Conservation (phyloP, 1,140 invertebrate genomes). For the Ostrea edulis region DNA sequence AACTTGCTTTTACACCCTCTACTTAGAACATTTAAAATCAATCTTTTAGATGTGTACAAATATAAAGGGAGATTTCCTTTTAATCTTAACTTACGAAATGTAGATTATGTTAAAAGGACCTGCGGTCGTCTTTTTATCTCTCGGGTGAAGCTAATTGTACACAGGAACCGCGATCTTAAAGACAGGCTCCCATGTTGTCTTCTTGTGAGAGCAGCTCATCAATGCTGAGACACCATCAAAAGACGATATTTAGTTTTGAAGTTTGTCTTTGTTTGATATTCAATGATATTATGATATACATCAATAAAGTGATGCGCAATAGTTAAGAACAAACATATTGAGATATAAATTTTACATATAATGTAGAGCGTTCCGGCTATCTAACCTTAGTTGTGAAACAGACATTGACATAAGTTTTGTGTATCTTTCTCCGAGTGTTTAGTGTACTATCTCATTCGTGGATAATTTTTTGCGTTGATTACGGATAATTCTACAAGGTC, state of each 20-base stretch:
- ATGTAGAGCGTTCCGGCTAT: neutral
- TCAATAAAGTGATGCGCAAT: constrained; percentile 32
- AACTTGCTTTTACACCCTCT: constrained; percentile 17
- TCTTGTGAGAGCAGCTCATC: neutral
- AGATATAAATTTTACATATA: neutral
- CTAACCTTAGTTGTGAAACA: neutral
- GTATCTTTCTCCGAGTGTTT: neutral
- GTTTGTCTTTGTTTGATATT: neutral
- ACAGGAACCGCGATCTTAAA: constrained; percentile 21
- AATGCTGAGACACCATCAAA: constrained; percentile 12
- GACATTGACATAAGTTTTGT: neutral
- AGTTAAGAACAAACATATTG: neutral
- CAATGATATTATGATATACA: constrained; percentile 27
- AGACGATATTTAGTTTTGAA: constrained; percentile 31
- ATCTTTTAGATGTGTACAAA: constrained; percentile 39
- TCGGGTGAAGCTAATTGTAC: constrained; percentile 24
- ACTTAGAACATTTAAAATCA: constrained; percentile 39
- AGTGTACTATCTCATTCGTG: neutral
- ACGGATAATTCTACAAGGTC: neutral
- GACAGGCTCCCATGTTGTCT: neutral
- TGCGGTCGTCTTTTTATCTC: constrained; percentile 8
- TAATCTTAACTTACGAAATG: constrained; percentile 37
- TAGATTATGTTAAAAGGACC: constrained; percentile 39
- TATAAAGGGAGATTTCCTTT: constrained; percentile 33
- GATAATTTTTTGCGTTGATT: neutral